phyloP scores from a whole-genome alignment of 2,113 vertebrate species.

The Callocephalon fimbriatum region DNA sequence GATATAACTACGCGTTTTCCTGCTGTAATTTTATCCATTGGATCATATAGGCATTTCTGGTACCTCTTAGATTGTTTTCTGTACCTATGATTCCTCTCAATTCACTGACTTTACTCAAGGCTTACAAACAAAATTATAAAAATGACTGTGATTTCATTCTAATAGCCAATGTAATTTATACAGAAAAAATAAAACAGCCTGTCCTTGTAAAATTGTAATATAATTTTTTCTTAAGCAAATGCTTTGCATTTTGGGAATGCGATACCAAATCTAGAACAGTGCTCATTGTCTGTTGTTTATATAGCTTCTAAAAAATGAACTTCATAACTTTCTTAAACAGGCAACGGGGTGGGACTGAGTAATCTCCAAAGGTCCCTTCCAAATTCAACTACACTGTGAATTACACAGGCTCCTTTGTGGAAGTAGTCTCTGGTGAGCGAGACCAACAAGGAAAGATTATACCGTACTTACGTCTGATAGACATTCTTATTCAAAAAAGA shows the following conservation, averaged over 20 bases:
- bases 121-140: background rate
- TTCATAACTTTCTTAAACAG: background rate
- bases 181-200: background rate
- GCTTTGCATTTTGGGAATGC: background rate
- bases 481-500: background rate
- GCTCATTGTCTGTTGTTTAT: background rate
- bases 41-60: background rate
- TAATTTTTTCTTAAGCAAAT: background rate
- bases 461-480: background rate
- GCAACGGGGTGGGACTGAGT: background rate
- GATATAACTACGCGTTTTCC: background rate
- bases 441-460: background rate
- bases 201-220: background rate
- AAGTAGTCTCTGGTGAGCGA: background rate
- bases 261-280: background rate
- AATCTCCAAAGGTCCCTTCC: background rate
- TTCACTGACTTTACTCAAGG: background rate
- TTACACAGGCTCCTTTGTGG: background rate
- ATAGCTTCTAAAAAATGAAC: background rate
- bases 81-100: background rate
- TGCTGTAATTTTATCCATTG: background rate
- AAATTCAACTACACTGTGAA: background rate
- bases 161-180: background rate
- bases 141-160: background rate
- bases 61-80: background rate